Evolutionary conservation across 2,797 vertebrate species (phyloP).

Genomic region (Gymnopithys bicolor): DNA sequence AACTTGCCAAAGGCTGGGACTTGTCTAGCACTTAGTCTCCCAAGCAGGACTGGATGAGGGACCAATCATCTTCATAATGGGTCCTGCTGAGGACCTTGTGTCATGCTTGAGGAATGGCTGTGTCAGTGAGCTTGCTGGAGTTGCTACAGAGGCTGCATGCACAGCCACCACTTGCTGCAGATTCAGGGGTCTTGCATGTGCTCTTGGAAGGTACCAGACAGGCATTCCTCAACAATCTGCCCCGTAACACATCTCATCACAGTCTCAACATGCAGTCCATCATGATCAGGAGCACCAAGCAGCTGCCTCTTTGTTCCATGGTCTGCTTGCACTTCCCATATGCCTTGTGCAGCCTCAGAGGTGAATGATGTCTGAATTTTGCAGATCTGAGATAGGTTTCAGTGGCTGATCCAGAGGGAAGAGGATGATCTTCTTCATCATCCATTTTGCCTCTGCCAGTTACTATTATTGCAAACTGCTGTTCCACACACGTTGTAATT

Average conservation of each 20-base stretch:
- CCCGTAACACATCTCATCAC: background rate
- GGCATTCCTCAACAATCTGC: background rate
- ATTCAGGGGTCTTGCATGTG: background rate
- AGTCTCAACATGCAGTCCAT: background rate
- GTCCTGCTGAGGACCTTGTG: fast-evolving
- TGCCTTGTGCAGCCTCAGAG: background rate
- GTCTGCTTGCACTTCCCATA: background rate
- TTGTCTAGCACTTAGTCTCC: background rate
- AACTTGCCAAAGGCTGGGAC: slow-evolving; percentile 1
- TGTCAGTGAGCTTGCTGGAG: background rate
- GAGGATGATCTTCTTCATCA: background rate
- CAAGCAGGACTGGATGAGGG: background rate
- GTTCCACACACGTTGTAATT: slow-evolving; percentile 57
- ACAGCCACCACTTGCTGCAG: background rate
- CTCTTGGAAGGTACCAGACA: background rate
- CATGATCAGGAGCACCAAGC: background rate
- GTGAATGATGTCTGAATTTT: background rate
- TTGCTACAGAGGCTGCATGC: background rate
- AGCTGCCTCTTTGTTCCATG: background rate
- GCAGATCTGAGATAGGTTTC: background rate
- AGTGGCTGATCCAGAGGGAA: slow-evolving; percentile 4
- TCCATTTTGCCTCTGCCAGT: slow-evolving; percentile 35
- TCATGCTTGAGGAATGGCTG: background rate
- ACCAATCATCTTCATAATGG: background rate
- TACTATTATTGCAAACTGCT: slow-evolving; percentile 47